Percentiles rank a stretch among this genome's conserved stretches.
Conservation (phyloP, 2,797 vertebrate genomes). For the Enteromius trimaculatus region DNA sequence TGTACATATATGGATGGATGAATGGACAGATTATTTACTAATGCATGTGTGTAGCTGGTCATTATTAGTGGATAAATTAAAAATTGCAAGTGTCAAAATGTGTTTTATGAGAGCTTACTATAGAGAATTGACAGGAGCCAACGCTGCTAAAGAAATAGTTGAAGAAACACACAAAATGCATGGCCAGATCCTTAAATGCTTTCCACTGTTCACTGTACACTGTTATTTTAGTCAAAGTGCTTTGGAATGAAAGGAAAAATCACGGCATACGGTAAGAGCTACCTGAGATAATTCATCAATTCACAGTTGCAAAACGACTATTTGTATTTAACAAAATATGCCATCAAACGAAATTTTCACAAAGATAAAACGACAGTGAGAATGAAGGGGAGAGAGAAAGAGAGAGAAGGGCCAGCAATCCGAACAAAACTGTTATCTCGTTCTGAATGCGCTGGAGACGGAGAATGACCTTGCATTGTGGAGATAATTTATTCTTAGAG, state of each 20-base stretch:
- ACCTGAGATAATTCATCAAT: conserved; percentile 22
- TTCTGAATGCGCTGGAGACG: conserved; percentile 47
- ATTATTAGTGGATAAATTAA: neutral
- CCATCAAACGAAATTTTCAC: neutral
- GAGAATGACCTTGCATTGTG: conserved; percentile 58
- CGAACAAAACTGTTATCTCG: conserved; percentile 56
- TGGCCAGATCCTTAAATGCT: neutral
- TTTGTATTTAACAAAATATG: conserved; percentile 3
- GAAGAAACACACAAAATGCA: neutral
- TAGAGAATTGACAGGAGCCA: neutral
- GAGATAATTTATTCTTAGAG: conserved; percentile 63
- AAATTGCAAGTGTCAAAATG: neutral
- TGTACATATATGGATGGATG: neutral
- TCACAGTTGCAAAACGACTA: conserved; percentile 11
- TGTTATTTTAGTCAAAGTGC: neutral
- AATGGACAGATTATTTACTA: too few species aligned
- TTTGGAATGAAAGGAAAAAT: neutral
- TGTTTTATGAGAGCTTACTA: neutral
- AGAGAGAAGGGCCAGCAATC: conserved; percentile 41
- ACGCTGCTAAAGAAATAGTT: neutral
- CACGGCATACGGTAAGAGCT: neutral
- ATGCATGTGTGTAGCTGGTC: too few species aligned
- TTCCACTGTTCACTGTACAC: neutral
- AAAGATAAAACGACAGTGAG: neutral
- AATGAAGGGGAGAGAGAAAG: neutral